Evolutionary conservation across 2,113 vertebrate species (phyloP), one percentile per base, ranked within the genome.

Genomic region (Nannobrachium achirus): DNA sequence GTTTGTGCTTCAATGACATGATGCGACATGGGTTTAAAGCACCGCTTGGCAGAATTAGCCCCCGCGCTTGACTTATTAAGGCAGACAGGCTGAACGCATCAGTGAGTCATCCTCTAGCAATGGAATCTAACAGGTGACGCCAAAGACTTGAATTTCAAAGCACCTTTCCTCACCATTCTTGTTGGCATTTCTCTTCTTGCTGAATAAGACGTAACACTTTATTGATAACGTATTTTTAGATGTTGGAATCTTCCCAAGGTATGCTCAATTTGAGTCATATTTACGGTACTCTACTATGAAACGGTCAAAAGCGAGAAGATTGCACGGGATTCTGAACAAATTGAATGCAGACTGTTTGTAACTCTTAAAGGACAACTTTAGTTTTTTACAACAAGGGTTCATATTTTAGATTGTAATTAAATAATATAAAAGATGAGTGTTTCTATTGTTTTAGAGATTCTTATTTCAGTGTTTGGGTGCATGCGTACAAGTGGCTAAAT

Each of bases 1-100:
- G 19, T 74, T 68, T 20, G 48, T 48, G 8, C 56, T 19, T 52
- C 20, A 55, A 19, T 46, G 45, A 44, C 38, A 68, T 19, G 52
- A 66, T 56, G 51, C 53, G 44, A 16, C 4, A 4, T 48, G 41
- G 38, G 16, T 57, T 57, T 68, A 53, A 59, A 64, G 41, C 9
- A 4, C 9, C 4, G 7, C 51, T 9, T 16, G 2, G 25, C 3
- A 5, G 9, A 57, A 18, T 33, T 41, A 7, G 10, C 40, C 4
- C 20, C 16, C 14, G 10, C 25, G 13, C 42, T 18, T 60, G n/a
- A 57, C 18, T 57, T 56, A 25, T 15, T 6, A 44, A 62, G 50
- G 50, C 6, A 58, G 62, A 50, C 58, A 73, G 63, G 62, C 48
- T 39, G 10, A 38, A 73, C 10, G 53, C 20, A 63, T 62, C n/a